phyloP scores from a whole-genome alignment of 2,888 invertebrate genomes.

The Zygogramma bicolorata region DNA sequence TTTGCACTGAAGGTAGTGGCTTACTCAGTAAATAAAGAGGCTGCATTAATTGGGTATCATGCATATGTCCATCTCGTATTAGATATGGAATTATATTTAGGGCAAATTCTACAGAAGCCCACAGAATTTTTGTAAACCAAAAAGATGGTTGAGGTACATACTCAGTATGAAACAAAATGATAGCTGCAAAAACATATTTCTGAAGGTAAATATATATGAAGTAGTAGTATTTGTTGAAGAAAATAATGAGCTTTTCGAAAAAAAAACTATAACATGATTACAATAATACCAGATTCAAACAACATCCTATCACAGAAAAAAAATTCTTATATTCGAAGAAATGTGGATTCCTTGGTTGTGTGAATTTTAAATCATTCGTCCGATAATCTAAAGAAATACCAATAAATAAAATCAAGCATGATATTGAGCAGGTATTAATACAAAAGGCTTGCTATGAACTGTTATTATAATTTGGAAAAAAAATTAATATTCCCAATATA shows the following conservation, averaged over 20 bases:
- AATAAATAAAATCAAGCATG: not conserved
- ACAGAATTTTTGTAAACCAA: too few relatives aligned
- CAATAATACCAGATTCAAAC: not conserved
- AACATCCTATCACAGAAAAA: not conserved
- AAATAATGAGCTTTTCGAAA: too few relatives aligned
- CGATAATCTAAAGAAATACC: not conserved
- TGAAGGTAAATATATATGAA: too few relatives aligned
- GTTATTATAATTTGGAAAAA: not conserved
- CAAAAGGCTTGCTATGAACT: not conserved
- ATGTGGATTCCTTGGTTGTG: too few relatives aligned
- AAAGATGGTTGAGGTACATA: too few relatives aligned
- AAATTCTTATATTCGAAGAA: not conserved
- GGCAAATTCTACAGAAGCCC: too few relatives aligned
- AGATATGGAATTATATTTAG: slow-evolving; percentile 11
- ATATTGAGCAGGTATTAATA: not conserved
- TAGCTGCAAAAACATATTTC: too few relatives aligned
- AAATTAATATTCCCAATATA: not conserved
- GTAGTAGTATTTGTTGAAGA: too few relatives aligned
- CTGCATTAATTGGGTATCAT: slow-evolving; percentile 2
- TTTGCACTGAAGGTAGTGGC: slow-evolving; percentile 9
- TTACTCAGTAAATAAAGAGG: not conserved
- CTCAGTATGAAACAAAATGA: too few relatives aligned
- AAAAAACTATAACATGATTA: not conserved
- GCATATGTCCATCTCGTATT: slow-evolving; percentile 11
- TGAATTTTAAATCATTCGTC: too few relatives aligned